Evolutionary conservation across 2,113 vertebrate genomes (phyloP), one percentile per base, ranked within the genome.

Genomic region (Struthidea cinerea): DNA sequence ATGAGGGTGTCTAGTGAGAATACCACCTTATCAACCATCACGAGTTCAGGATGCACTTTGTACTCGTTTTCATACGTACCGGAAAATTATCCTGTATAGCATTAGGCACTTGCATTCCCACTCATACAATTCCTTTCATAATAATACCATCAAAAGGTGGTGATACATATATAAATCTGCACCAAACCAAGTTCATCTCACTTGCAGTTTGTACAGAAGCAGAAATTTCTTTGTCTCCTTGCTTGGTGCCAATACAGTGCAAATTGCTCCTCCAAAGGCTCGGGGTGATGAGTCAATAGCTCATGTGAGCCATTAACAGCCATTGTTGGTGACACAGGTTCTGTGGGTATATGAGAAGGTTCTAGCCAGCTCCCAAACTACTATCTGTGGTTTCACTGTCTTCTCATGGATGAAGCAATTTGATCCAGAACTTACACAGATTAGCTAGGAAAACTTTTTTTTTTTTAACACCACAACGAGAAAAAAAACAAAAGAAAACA

Each of bases 311-410:
- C 69, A n/a, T 32, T 39, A 41, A n/a, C 11, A 50, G 19, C 20
- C 27, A 63, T 7, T 0, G 0, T 1, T 53, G 26, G 12, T 63
- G 87, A 32, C 42, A 41, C 27, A 37, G 22, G 22, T 26, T 21
- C 61, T 59, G 9, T n/a, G 39, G 28, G 16, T 33, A 14, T 18
- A 28, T 15, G 8, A 7, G 5, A 70, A 87, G 11, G 9, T 24
- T 71, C 27, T 63, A 75, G 46, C 1, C 20, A 59, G 18, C 24
- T 85, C 84, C 65, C 20, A 75, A 46, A 27, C 16, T n/a, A 28
- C 6, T 8, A 17, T 33, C 20, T 63, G 69, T 8, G 14, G 3
- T 32, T 59, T 90, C 57, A 32, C 13, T 59, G 16, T 33, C 60
- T 81, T 39, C 32, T 63, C 30, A 30, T 42, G 26, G 35, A 59